phyloP scores from a whole-genome alignment of 1,140 invertebrate genomes.

The Euura lappo region DNA sequence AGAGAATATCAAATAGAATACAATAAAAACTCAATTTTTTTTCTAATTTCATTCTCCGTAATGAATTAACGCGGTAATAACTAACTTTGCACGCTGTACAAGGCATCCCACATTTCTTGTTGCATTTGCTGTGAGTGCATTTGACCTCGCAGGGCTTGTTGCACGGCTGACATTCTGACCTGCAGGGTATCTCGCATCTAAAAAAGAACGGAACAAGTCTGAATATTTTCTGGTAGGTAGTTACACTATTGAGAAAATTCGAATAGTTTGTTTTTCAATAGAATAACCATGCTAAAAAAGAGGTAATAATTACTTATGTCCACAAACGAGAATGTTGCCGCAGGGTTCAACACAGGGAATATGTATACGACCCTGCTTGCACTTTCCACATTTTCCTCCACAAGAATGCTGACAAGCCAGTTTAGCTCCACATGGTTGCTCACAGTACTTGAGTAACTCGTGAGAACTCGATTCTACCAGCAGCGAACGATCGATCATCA shows the following conservation, averaged over 20 bases:
- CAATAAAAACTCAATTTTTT: not conserved
- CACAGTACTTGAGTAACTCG: constrained; percentile 50
- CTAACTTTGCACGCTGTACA: constrained; percentile 67
- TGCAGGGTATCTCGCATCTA: constrained; percentile 69
- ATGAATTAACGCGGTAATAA: not conserved
- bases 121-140: constrained; percentile 67
- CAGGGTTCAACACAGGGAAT: constrained; percentile 66
- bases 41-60: not conserved
- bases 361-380: constrained; percentile 69
- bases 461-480: constrained; percentile 13
- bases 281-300: constrained; percentile 36
- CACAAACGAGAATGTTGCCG: constrained; percentile 66
- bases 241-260: too few species aligned
- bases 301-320: constrained; percentile 59
- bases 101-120: constrained; percentile 63
- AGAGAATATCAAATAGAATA: not conserved
- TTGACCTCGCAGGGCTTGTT: constrained; percentile 61
- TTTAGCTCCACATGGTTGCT: constrained; percentile 50
- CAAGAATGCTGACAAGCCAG: constrained; percentile 68
- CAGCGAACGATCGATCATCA: constrained; percentile 3
- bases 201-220: constrained; percentile 30
- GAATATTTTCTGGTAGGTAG: too few species aligned
- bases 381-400: constrained; percentile 65
- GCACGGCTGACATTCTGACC: constrained; percentile 69
- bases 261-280: too few species aligned